Percentiles rank a stretch among this genome's conserved stretches.
phyloP scores from a whole-genome alignment of 2,113 vertebrate species.

The Macheiramphus alcinus region DNA sequence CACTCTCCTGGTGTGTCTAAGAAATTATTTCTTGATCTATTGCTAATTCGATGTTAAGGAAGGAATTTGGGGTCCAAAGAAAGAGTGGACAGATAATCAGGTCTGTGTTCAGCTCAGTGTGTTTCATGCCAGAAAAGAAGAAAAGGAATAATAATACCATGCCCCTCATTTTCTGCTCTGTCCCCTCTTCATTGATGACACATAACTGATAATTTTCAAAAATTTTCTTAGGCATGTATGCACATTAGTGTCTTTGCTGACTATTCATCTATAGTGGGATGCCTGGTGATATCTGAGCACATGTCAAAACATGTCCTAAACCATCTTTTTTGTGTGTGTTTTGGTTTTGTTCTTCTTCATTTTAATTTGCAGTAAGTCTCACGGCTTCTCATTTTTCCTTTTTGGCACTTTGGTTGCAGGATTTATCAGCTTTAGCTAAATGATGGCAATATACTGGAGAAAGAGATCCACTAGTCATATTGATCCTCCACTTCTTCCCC shows the following conservation, averaged over 20 bases:
- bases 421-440: constrained; percentile 30
- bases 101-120: background rate
- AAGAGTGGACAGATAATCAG: background rate
- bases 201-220: background rate
- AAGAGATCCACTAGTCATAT: background rate
- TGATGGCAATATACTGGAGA: background rate
- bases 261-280: background rate
- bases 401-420: background rate
- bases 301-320: background rate
- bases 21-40: background rate
- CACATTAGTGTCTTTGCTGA: background rate
- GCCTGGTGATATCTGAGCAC: background rate
- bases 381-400: background rate
- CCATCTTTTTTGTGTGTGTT: background rate
- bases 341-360: background rate
- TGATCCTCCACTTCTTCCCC: background rate
- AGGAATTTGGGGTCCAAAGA: background rate
- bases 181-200: background rate
- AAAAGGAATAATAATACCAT: background rate
- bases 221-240: background rate
- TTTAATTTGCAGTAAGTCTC: background rate
- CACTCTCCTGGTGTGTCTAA: background rate
- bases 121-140: background rate
- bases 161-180: background rate
- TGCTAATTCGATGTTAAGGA: background rate